Evolutionary conservation across 2,113 vertebrate species (phyloP).

Genomic region (Athene cunicularia): DNA sequence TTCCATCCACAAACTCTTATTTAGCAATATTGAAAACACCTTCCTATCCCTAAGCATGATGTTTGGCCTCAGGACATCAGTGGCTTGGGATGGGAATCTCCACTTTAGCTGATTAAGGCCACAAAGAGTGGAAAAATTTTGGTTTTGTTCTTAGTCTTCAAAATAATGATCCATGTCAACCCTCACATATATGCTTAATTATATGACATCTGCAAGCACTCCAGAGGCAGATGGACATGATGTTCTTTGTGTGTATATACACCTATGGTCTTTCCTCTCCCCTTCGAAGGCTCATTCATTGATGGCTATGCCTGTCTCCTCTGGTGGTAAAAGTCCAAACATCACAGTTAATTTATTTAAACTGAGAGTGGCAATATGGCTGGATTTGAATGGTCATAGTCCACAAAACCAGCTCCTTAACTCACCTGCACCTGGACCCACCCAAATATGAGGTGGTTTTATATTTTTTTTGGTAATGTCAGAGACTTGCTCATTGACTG

Average conservation of each 20-base stretch:
- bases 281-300: rapidly evolving
- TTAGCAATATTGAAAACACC: background rate
- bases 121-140: background rate
- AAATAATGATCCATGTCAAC: background rate
- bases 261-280: background rate
- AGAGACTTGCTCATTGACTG: background rate
- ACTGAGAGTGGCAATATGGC: background rate
- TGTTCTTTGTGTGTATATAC: background rate
- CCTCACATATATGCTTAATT: background rate
- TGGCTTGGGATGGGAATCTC: background rate
- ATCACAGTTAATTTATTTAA: background rate
- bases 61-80: background rate
- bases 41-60: background rate
- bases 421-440: background rate
- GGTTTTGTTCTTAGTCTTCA: background rate
- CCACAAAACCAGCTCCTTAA: background rate
- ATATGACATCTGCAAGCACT: background rate
- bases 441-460: background rate
- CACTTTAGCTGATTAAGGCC: background rate
- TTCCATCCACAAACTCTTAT: background rate
- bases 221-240: background rate
- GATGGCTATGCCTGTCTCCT: background rate
- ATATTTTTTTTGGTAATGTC: background rate
- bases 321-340: background rate
- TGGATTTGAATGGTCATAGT: background rate